Evolutionary conservation across 2,888 invertebrate genomes (phyloP), one percentile per base, ranked within the genome.

Genomic region (Apantesis nais): DNA sequence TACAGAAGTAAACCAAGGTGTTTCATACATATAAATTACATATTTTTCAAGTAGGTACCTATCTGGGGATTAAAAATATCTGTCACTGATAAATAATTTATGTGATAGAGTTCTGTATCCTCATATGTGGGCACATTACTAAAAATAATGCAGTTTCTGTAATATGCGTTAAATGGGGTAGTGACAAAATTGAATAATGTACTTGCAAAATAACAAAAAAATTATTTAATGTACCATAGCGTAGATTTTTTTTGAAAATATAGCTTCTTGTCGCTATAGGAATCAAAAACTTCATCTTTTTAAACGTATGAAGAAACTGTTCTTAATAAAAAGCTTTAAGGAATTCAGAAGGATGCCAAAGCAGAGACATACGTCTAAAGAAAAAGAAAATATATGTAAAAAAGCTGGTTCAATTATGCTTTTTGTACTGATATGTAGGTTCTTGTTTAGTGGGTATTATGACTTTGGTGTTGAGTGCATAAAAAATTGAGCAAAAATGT

Each of bases 391-490:
- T 70, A 66, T 52, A 76, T 39, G 68, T 68, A 29, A 52, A 70
- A 72, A 60, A 74, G 76, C 41, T 44, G 79, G 85, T 79, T 86
- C 79, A 86, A 93, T 93, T 93, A 94, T 93, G 93, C 90, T 84
- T 78, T 94, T 94, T 94, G 94, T 95, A 95, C 94, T 94, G 93
- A 92, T 89, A 90, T 90, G 91, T 92, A 86, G 86, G 86, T 87
- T 88, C 87, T 88, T 88, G 85, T 89, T 88, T 88, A 90, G 88
- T 31, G 44, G 44, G 22, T 91, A 93, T 92, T 92, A 94, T 92
- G 93, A 94, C 94, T 95, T 95, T 95, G 94, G 94, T 94, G 94
- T 94, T 90, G 91, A 90, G 90, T 94, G 94, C 90, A 92, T 91
- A 92, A 87, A 92, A 90, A 91, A 94, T 95, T 94, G 95, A 94